Evolutionary conservation across 2,797 vertebrate genomes (phyloP).

Genomic region (Psittacula echo): DNA sequence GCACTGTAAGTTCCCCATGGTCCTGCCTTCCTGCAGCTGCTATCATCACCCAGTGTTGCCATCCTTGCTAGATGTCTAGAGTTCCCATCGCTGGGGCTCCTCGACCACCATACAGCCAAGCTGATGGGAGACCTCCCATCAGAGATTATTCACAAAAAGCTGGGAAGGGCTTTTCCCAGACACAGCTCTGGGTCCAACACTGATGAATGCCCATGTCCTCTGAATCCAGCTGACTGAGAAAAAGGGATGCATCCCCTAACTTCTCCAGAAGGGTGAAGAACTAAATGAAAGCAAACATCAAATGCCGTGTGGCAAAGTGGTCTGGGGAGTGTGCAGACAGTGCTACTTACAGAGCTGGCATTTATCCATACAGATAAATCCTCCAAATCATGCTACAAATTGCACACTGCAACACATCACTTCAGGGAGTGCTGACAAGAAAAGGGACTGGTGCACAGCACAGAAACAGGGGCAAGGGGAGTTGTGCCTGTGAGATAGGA

Average conservation of each 20-base stretch:
- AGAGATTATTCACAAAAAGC: neutral
- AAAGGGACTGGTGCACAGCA: neutral
- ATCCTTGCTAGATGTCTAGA: too few species aligned
- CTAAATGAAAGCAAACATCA: neutral
- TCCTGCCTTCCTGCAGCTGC: neutral
- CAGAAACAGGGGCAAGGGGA: neutral
- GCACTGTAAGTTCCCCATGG: neutral
- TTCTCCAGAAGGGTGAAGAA: neutral
- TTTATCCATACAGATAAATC: fast-evolving
- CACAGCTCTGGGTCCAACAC: neutral
- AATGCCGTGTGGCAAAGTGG: neutral
- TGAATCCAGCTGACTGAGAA: neutral
- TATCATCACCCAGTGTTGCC: neutral
- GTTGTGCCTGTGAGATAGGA: neutral
- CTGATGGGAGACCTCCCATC: neutral
- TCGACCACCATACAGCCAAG: fast-evolving
- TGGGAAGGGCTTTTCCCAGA: neutral
- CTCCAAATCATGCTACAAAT: neutral
- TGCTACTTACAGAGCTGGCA: neutral
- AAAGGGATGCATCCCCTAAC: neutral
- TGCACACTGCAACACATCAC: fast-evolving
- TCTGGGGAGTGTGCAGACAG: neutral
- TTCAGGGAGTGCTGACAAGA: neutral
- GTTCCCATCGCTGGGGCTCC: neutral
- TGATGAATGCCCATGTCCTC: neutral